Evolutionary conservation across 2,797 vertebrate species (phyloP).

Genomic region (Spheniscus humboldti): DNA sequence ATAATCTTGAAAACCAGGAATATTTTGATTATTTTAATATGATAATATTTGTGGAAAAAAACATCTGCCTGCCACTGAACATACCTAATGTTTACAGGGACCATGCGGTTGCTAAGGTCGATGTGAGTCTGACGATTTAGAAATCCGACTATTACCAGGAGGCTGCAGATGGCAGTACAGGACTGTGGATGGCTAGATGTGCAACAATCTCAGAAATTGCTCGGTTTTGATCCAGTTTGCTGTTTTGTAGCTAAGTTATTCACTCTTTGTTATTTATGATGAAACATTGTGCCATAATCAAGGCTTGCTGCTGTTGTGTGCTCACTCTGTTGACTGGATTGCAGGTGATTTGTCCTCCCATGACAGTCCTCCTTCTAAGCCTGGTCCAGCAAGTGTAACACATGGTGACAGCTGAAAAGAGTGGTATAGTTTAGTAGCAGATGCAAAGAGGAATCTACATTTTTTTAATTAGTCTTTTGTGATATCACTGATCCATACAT

Average conservation of each 20-base stretch:
- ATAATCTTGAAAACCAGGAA: neutral
- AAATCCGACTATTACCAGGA: neutral
- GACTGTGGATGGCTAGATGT: neutral
- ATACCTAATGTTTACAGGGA: neutral
- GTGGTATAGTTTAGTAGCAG: neutral
- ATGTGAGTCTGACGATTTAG: neutral
- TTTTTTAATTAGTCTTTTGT: neutral
- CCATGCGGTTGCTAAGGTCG: neutral
- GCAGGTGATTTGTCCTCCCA: neutral
- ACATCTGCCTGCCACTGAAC: neutral
- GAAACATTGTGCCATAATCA: conserved; percentile 7
- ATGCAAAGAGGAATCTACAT: neutral
- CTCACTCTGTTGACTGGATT: neutral
- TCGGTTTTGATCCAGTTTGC: neutral
- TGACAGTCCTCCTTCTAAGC: neutral
- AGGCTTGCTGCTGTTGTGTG: neutral
- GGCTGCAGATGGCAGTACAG: conserved; percentile 52
- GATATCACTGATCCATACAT: neutral
- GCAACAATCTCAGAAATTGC: neutral
- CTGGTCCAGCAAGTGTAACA: neutral
- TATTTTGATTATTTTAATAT: neutral
- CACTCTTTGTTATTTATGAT: conserved; percentile 19
- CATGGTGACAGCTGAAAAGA: neutral
- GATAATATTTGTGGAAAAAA: neutral
- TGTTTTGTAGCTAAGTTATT: neutral